These are phyloP conservation scores for Paedocypris sp. DNA, from an alignment of 2,113 vertebrate genomes.

Conservation along the genomic window DNA sequence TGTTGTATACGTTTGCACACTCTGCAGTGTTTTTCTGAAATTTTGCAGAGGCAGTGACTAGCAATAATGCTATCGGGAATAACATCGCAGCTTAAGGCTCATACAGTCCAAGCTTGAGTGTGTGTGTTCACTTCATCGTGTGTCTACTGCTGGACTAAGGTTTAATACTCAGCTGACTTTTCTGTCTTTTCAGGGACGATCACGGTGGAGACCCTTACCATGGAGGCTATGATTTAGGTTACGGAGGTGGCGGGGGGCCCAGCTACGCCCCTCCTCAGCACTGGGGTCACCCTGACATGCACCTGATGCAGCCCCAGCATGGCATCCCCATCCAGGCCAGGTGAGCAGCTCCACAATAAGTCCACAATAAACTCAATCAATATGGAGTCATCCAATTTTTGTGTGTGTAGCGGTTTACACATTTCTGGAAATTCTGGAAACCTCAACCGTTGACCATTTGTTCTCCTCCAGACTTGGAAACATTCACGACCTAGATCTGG, in stretches of 20 bases:
- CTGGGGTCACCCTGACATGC: slow-evolving; percentile 83
- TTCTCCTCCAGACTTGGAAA: slow-evolving; percentile 67
- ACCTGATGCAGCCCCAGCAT: slow-evolving; percentile 80
- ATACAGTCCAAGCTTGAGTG: too few relatives aligned
- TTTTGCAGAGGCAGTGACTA: too few relatives aligned
- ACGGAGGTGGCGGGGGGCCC: slow-evolving; percentile 77
- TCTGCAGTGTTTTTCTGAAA: too few relatives aligned
- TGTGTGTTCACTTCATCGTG: too few relatives aligned
- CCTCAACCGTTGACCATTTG: neutral
- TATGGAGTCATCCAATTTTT: too few relatives aligned
- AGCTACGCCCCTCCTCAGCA: slow-evolving; percentile 83
- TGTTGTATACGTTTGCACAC: neutral
- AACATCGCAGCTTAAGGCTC: too few relatives aligned
- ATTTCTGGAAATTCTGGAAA: too few relatives aligned
- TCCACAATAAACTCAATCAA: too few relatives aligned
- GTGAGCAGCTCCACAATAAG: slow-evolving; percentile 47
- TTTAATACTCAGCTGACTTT: too few relatives aligned
- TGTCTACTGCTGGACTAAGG: too few relatives aligned
- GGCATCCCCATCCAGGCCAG: slow-evolving; percentile 85
- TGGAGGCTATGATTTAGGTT: slow-evolving; percentile 79
- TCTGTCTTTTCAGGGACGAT: slow-evolving; percentile 66
- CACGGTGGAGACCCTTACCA: slow-evolving; percentile 81
- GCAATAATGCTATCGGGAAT: too few relatives aligned
- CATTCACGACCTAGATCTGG: slow-evolving; percentile 78
- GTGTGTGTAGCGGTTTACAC: too few relatives aligned